These are phyloP conservation scores for Athripsodes cinereus DNA, from an alignment of 2,888 invertebrate species.

Conservation along the genomic window DNA sequence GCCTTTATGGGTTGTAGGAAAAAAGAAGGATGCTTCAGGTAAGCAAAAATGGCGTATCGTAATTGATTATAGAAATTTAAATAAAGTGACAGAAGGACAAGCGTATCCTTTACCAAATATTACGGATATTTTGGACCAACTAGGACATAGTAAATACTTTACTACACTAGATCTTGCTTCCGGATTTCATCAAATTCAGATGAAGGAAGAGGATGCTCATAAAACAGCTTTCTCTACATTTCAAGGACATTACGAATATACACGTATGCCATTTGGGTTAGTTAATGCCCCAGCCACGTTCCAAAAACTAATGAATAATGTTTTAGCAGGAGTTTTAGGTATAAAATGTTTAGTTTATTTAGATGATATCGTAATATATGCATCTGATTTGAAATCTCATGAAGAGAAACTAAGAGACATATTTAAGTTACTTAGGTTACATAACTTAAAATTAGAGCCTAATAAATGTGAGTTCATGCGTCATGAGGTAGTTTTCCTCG, in stretches of 20 bases:
- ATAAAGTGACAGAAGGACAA: slow-evolving; percentile 18
- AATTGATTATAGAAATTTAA: slow-evolving; percentile 29
- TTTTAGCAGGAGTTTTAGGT: slow-evolving; percentile 28
- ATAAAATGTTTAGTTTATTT: slow-evolving; percentile 31
- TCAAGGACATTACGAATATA: slow-evolving; percentile 29
- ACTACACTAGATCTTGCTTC: slow-evolving; percentile 30
- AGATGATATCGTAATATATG: slow-evolving; percentile 32
- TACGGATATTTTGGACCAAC: slow-evolving; percentile 29
- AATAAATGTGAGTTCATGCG: slow-evolving; percentile 29
- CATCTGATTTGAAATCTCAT: slow-evolving; percentile 25
- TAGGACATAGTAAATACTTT: slow-evolving; percentile 30
- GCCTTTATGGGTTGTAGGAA: slow-evolving; percentile 23
- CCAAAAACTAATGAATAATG: slow-evolving; percentile 29
- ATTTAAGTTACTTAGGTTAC: slow-evolving; percentile 23
- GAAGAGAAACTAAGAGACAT: slow-evolving; percentile 22
- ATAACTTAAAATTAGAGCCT: slow-evolving; percentile 27
- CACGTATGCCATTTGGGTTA: slow-evolving; percentile 29
- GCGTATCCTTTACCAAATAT: slow-evolving; percentile 24
- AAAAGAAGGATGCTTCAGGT: slow-evolving; percentile 18
- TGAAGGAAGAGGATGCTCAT: slow-evolving; percentile 22
- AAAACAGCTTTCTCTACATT: slow-evolving; percentile 30
- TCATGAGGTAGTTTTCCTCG: slow-evolving; percentile 28
- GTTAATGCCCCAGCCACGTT: slow-evolving; percentile 29
- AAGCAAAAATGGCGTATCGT: slow-evolving; percentile 29
- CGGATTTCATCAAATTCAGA: slow-evolving; percentile 33